Evolutionary conservation across 2,113 vertebrate genomes (phyloP).

Genomic region (Tenebrosternarchus preto): DNA sequence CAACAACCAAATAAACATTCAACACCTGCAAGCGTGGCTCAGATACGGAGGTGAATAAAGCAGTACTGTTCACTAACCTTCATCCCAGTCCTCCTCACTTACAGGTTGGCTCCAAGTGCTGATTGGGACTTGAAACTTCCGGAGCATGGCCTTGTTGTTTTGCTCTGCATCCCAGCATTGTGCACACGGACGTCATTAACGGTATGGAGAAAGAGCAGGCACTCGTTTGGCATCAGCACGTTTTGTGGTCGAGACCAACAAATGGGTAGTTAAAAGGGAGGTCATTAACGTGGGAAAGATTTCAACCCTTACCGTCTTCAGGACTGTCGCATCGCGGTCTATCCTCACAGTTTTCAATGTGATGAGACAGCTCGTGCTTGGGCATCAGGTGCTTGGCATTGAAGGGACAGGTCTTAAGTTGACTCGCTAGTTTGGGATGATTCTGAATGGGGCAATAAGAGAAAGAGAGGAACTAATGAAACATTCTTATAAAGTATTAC

Average conservation of each 20-base stretch:
- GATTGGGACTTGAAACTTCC: conserved; percentile 59
- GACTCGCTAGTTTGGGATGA: conserved; percentile 73
- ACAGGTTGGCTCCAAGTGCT: conserved; percentile 60
- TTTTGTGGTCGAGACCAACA: not conserved
- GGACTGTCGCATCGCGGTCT: conserved; percentile 22
- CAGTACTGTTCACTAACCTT: conserved; percentile 53
- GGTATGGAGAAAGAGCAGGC: no score
- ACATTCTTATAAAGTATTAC: not conserved
- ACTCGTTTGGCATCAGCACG: not conserved
- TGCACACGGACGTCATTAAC: no score
- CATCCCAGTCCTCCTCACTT: conserved; percentile 70
- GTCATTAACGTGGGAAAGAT: no score
- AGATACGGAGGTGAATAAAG: not conserved
- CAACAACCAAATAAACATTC: conserved; percentile 20
- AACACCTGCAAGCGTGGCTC: not conserved
- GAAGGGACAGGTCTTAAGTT: conserved; percentile 78
- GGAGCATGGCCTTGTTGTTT: not conserved
- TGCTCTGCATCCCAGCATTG: conserved; percentile 6
- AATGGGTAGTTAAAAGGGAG: no score
- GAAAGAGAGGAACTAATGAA: no score
- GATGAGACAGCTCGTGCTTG: conserved; percentile 67
- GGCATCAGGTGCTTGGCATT: conserved; percentile 80
- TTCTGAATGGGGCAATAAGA: conserved; percentile 69
- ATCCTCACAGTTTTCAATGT: conserved; percentile 70
- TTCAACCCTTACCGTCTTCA: conserved; percentile 54